phyloP scores from a whole-genome alignment of 2,888 invertebrate species.

The Halictus ligatus region DNA sequence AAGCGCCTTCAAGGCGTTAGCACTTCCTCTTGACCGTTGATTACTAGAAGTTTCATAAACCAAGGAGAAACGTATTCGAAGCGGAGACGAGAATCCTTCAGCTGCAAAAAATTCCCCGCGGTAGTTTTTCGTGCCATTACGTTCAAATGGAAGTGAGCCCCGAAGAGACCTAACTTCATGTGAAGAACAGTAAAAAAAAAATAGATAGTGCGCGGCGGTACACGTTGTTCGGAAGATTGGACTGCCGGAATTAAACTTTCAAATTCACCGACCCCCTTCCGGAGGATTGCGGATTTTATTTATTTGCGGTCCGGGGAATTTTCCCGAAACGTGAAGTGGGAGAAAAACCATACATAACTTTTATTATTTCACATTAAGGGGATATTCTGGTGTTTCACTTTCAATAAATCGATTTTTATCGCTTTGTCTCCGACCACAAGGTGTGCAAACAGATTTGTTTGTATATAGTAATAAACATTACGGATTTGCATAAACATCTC shows the following conservation, averaged over 20 bases:
- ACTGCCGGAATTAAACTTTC: neutral
- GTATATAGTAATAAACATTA: neutral
- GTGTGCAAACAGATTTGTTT: neutral
- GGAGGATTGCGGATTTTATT: neutral
- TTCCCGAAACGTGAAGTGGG: neutral
- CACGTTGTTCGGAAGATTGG: neutral
- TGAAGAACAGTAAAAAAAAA: neutral
- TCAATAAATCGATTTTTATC: neutral
- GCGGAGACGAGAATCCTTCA: conserved; percentile 39
- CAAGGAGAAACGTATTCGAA: conserved; percentile 52
- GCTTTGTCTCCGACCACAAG: neutral
- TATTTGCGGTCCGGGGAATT: neutral
- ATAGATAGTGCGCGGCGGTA: neutral
- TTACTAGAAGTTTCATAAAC: conserved; percentile 68
- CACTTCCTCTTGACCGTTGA: conserved; percentile 54
- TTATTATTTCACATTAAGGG: neutral
- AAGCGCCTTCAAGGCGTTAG: conserved; percentile 66
- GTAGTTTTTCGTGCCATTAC: conserved; percentile 36
- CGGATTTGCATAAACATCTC: neutral
- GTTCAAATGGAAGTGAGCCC: conserved; percentile 7
- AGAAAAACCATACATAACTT: neutral
- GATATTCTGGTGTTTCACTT: neutral
- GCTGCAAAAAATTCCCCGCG: conserved; percentile 35
- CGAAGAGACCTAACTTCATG: conserved; percentile 7
- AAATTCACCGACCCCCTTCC: neutral